Evolutionary conservation across 37 sponge, comb jelly and placozoan genomes (phyloP).

Genomic region (Cliona cf. orientalis): DNA sequence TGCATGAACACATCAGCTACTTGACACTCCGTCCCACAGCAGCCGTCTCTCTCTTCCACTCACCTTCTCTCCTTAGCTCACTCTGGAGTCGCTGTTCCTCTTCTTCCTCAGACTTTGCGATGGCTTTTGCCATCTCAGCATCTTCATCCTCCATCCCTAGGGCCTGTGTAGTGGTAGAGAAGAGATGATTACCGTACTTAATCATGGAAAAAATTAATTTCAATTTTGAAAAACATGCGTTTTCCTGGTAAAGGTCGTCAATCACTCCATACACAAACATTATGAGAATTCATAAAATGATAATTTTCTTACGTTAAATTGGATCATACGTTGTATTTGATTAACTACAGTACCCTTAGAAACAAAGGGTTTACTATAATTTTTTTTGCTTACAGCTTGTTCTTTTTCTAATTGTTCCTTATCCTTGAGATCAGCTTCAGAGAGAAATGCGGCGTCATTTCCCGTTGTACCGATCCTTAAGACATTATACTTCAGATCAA

Average conservation of each 20-base stretch:
- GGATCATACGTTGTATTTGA: no score
- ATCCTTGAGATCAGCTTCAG: conserved; percentile 81
- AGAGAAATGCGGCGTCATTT: conserved; percentile 74
- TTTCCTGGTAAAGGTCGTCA: no score
- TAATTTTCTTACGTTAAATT: no score
- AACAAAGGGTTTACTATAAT: background rate
- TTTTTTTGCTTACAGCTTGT: background rate
- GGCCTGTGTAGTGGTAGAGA: background rate
- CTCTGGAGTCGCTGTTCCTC: background rate
- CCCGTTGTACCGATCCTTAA: conserved; percentile 85
- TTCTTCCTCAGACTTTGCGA: conserved; percentile 43
- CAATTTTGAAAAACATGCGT: no score
- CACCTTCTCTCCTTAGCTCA: background rate
- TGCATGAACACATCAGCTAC: no score
- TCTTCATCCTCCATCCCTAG: conserved; percentile 55
- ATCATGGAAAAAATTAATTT: background rate
- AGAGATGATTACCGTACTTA: background rate
- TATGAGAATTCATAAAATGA: no score
- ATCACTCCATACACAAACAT: no score
- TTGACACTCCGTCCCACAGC: no score
- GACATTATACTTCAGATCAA: conserved; percentile 86
- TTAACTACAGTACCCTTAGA: no score
- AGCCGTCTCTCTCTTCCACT: no score
- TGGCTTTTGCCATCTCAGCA: conserved; percentile 63
- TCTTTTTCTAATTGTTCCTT: conserved; percentile 11